These are phyloP conservation scores for Teleiodes luculella DNA, from an alignment of 2,888 invertebrate genomes.

Conservation along the genomic window DNA sequence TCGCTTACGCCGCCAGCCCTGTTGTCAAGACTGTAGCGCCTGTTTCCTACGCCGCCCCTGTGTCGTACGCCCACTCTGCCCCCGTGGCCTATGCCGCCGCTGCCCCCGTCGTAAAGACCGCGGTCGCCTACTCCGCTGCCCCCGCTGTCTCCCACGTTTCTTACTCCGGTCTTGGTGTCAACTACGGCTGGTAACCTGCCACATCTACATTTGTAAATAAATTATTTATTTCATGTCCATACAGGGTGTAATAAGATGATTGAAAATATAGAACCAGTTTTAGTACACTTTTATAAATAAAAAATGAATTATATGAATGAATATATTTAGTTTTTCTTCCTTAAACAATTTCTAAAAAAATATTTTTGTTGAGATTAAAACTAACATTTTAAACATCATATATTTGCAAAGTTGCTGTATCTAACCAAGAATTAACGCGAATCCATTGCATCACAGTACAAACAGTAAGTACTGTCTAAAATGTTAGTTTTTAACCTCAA, in stretches of 20 bases:
- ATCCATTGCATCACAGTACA: too few species aligned
- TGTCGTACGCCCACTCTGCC: slow-evolving; percentile 34
- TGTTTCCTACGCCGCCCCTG: slow-evolving; percentile 35
- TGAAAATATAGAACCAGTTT: too few species aligned
- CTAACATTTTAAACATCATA: too few species aligned
- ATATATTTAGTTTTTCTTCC: too few species aligned
- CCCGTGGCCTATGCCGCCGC: slow-evolving; percentile 33
- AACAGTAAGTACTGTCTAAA: too few species aligned
- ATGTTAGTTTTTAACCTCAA: too few species aligned
- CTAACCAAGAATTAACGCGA: too few species aligned
- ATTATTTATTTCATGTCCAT: slow-evolving; percentile 15
- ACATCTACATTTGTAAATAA: slow-evolving; percentile 25
- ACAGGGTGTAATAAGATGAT: background rate
- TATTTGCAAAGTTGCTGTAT: too few species aligned
- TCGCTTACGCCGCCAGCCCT: slow-evolving; percentile 32
- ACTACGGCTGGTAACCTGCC: slow-evolving; percentile 58
- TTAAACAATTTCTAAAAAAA: too few species aligned
- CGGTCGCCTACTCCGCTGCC: slow-evolving; percentile 39
- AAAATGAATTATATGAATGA: too few species aligned
- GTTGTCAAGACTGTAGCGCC: slow-evolving; percentile 38
- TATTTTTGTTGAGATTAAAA: too few species aligned
- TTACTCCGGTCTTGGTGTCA: slow-evolving; percentile 79
- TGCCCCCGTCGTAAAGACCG: slow-evolving; percentile 31
- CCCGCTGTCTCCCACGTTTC: slow-evolving; percentile 81
- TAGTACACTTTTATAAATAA: too few species aligned